Conservation (phyloP, 2,113 vertebrate genomes). For the Stigmatopora argus region DNA sequence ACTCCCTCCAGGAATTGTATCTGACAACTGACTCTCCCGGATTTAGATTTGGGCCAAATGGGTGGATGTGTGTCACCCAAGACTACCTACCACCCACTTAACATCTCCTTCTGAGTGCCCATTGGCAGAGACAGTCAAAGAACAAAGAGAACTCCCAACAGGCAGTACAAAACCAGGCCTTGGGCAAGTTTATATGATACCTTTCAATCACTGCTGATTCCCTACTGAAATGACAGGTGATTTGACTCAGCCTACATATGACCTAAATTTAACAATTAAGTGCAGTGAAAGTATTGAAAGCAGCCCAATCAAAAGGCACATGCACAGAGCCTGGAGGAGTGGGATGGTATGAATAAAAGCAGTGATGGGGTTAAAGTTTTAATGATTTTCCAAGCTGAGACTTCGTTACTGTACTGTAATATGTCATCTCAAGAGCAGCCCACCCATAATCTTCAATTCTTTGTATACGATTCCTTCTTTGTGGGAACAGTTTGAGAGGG, state of each 20-base stretch:
- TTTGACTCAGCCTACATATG: constrained; percentile 69
- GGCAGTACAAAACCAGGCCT: constrained; percentile 48
- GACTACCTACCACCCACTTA: constrained; percentile 37
- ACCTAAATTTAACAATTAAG: constrained; percentile 75
- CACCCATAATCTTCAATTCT: not conserved
- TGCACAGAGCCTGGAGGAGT: constrained; percentile 1
- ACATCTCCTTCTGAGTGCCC: constrained; percentile 47
- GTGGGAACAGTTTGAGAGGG: no score
- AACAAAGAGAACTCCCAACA: constrained; percentile 61
- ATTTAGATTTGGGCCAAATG: constrained; percentile 70
- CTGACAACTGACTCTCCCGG: constrained; percentile 63
- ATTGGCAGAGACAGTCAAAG: constrained; percentile 54
- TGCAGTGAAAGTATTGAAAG: constrained; percentile 54
- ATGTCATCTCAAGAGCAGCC: not conserved
- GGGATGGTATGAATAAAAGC: not conserved
- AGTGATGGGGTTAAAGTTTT: constrained; percentile 4
- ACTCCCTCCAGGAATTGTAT: constrained; percentile 66
- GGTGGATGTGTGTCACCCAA: constrained; percentile 67
- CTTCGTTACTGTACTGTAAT: not conserved
- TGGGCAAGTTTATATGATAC: constrained; percentile 68
- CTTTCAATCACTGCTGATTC: constrained; percentile 70
- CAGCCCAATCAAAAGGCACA: constrained; percentile 37
- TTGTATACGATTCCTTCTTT: not conserved
- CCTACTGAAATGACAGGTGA: constrained; percentile 71
- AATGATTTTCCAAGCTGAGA: constrained; percentile 30